Percentiles rank a stretch among this genome's conserved stretches.
Conservation (phyloP, 2,797 vertebrate species). For the Anguilla anguilla region DNA sequence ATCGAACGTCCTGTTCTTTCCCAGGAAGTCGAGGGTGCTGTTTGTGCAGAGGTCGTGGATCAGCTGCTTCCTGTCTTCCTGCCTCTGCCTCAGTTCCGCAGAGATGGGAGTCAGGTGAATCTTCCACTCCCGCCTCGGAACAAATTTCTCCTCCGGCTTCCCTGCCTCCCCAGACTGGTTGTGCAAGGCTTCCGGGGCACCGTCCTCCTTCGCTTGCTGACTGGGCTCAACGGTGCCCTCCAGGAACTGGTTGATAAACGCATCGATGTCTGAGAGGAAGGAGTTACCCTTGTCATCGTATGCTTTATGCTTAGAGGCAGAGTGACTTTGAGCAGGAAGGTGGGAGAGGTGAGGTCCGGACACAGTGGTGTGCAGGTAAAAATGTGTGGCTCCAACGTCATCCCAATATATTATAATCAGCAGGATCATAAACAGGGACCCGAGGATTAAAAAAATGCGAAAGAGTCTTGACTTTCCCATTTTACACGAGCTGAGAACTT, state of each 20-base stretch:
- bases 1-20: slow-evolving; percentile 90
- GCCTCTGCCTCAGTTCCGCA: slow-evolving; percentile 71
- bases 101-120: slow-evolving; percentile 74
- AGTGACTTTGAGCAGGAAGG: slow-evolving; percentile 55
- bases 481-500: slow-evolving; percentile 54
- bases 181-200: slow-evolving; percentile 50
- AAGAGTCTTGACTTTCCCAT: slow-evolving; percentile 91
- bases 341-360: slow-evolving; percentile 75
- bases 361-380: slow-evolving; percentile 84
- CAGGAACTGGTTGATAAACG: slow-evolving; percentile 82
- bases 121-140: slow-evolving; percentile 89
- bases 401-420: slow-evolving; percentile 98
- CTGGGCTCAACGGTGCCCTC: slow-evolving; percentile 77
- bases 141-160: slow-evolving; percentile 70
- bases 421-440: slow-evolving; percentile 90
- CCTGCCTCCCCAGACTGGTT: slow-evolving; percentile 71
- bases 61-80: slow-evolving; percentile 77
- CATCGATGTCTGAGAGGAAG: slow-evolving; percentile 79
- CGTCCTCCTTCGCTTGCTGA: slow-evolving; percentile 69
- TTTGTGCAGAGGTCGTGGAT: slow-evolving; percentile 83
- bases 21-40: slow-evolving; percentile 80
- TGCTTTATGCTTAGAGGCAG: slow-evolving; percentile 46
- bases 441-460: slow-evolving; percentile 86
- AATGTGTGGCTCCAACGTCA: slow-evolving; percentile 84
- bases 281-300: slow-evolving; percentile 60